Conservation (phyloP, 2,113 vertebrate species). For the Pavo muticus region DNA sequence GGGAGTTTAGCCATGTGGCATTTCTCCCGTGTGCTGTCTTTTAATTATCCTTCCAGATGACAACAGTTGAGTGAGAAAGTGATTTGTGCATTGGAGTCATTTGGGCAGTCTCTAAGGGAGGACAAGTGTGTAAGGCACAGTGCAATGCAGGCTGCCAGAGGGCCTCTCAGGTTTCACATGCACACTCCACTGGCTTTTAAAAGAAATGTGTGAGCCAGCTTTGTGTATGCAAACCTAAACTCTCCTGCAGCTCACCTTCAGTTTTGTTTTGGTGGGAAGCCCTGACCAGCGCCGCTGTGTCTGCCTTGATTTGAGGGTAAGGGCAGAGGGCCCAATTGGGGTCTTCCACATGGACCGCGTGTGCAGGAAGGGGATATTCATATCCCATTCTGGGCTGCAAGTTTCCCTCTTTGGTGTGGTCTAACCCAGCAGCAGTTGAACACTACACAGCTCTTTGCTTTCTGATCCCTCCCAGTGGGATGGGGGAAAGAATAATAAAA, state of each 20-base stretch:
- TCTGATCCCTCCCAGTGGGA: no score
- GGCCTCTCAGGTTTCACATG: neutral
- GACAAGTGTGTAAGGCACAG: neutral
- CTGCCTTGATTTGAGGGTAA: neutral
- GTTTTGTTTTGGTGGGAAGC: neutral
- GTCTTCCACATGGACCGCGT: neutral
- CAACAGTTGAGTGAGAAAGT: neutral
- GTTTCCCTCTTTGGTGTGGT: neutral
- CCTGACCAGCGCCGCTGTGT: neutral
- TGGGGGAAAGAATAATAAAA: no score
- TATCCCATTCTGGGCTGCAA: accelerated
- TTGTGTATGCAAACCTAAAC: neutral
- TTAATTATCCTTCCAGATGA: neutral
- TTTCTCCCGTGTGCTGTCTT: neutral
- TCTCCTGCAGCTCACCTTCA: neutral
- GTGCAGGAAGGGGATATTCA: neutral
- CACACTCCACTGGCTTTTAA: neutral
- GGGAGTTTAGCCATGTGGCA: neutral
- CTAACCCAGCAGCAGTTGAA: no score
- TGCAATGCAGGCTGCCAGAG: neutral
- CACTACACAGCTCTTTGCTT: no score
- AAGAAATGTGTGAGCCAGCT: accelerated
- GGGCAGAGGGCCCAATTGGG: neutral
- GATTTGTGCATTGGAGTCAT: neutral
- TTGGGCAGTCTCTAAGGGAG: neutral